phyloP scores from a whole-genome alignment of 2,797 vertebrate species.

The Crenuchus spilurus region DNA sequence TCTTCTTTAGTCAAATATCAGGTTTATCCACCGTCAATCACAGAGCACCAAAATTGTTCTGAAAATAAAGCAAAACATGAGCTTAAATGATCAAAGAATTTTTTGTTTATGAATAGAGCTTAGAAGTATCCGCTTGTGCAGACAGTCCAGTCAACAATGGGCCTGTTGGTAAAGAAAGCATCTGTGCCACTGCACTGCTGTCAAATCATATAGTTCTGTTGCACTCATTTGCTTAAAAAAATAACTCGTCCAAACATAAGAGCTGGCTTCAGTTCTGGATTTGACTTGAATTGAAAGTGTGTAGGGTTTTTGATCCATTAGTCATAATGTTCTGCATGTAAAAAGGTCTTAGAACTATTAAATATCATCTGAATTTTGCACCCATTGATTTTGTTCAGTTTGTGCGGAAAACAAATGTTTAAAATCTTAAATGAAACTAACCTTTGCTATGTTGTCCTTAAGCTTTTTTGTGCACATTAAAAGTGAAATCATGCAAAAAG shows the following conservation, averaged over 20 bases:
- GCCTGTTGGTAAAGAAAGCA: conserved; percentile 4
- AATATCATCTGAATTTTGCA: conserved; percentile 24
- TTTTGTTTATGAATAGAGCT: background rate
- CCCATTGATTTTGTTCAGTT: conserved; percentile 12
- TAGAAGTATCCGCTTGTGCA: background rate
- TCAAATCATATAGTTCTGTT: background rate
- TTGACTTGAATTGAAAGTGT: background rate
- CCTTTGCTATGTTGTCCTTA: background rate
- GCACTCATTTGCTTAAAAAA: background rate
- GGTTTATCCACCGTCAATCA: background rate
- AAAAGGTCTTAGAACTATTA: background rate
- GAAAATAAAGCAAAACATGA: background rate
- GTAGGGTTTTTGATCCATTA: background rate
- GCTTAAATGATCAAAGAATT: too few species aligned
- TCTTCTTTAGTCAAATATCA: background rate
- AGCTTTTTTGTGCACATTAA: background rate
- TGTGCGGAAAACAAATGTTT: background rate
- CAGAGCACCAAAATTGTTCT: background rate
- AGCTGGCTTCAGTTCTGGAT: background rate
- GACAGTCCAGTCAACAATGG: conserved; percentile 7
- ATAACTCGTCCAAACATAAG: background rate
- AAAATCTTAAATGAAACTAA: conserved; percentile 29
- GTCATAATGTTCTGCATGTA: background rate
- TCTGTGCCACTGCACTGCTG: background rate
- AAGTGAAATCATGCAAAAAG: too few species aligned